Evolutionary conservation across 2,797 vertebrate species (phyloP).

Genomic region (Valencia hispanica): DNA sequence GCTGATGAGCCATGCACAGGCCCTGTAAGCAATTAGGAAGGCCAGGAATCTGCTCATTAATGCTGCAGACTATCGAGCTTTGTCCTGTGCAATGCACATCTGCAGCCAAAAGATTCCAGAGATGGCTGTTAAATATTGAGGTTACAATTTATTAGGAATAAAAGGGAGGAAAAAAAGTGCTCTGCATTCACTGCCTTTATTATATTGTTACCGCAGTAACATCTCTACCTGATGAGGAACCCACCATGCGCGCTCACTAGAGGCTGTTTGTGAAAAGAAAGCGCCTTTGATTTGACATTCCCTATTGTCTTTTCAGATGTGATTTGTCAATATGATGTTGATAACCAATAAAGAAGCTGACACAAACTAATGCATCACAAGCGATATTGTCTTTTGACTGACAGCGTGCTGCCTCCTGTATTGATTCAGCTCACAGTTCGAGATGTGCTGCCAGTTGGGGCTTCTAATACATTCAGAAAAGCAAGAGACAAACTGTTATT

Average conservation of each 20-base stretch:
- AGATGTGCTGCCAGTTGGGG: constrained; percentile 24
- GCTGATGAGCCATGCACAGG: constrained; percentile 79
- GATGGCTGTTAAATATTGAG: constrained; percentile 56
- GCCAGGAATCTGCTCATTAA: constrained; percentile 78
- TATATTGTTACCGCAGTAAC: constrained; percentile 1
- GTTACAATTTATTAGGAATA: constrained; percentile 46
- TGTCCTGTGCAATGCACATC: constrained; percentile 56
- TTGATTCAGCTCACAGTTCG: constrained; percentile 62
- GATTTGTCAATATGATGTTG: constrained; percentile 70
- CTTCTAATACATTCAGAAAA: constrained; percentile 47
- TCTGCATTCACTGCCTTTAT: constrained; percentile 28
- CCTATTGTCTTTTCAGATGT: constrained; percentile 58
- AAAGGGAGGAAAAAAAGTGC: constrained; percentile 25
- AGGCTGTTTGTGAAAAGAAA: constrained; percentile 28
- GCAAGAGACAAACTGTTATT: constrained; percentile 24
- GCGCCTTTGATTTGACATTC: constrained; percentile 63
- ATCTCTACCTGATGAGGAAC: background rate
- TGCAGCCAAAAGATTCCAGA: constrained; percentile 53
- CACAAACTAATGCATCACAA: constrained; percentile 63
- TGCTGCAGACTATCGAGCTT: constrained; percentile 55
- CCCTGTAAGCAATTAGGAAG: constrained; percentile 78
- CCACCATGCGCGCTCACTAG: background rate
- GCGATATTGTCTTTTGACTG: constrained; percentile 70
- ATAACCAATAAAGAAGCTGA: constrained; percentile 67
- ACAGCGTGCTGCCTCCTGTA: constrained; percentile 59